A percentile compares a stretch with the other conserved stretches of the same genome.
Conservation (phyloP, 1,140 invertebrate species). For the Drosophila pruinosa region DNA sequence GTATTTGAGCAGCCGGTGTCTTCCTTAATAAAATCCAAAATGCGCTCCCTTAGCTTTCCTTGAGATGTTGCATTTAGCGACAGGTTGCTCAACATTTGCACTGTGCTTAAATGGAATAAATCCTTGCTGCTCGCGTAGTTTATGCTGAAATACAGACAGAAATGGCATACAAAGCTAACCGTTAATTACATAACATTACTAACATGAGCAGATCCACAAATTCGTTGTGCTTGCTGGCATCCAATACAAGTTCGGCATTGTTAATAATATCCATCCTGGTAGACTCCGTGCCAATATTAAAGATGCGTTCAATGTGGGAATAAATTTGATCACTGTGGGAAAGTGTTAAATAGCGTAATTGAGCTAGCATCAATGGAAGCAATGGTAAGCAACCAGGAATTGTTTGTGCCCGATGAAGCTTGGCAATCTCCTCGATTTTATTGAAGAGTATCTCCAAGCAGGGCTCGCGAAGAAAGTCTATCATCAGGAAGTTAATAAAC, state of each 20-base stretch:
- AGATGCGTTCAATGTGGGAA: constrained; percentile 57
- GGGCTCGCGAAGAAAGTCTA: constrained; percentile 80
- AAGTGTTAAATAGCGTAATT: constrained; percentile 68
- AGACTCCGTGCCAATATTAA: constrained; percentile 46
- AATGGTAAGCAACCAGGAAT: constrained; percentile 45
- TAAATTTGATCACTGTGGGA: constrained; percentile 67
- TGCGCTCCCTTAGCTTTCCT: constrained; percentile 48
- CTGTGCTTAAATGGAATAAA: constrained; percentile 57
- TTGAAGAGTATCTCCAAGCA: constrained; percentile 82
- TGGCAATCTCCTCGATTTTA: constrained; percentile 72
- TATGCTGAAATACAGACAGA: constrained; percentile 41
- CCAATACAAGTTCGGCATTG: constrained; percentile 65
- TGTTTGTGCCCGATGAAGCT: constrained; percentile 12
- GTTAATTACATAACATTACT: too few relatives aligned
- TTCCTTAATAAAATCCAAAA: constrained; percentile 68
- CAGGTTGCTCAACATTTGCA: constrained; percentile 70
- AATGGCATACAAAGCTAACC: not conserved
- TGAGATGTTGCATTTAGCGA: constrained; percentile 57
- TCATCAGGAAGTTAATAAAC: constrained; percentile 83
- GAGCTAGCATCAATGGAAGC: constrained; percentile 64
- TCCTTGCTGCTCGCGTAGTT: constrained; percentile 65
- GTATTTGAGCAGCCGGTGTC: constrained; percentile 42
- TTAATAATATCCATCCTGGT: constrained; percentile 68
- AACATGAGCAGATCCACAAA: constrained; percentile 72
- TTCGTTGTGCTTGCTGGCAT: constrained; percentile 70